Percentiles rank a stretch among this genome's conserved stretches.
phyloP scores from a whole-genome alignment of 2,888 invertebrate genomes.

The Tricholauxania praeusta region DNA sequence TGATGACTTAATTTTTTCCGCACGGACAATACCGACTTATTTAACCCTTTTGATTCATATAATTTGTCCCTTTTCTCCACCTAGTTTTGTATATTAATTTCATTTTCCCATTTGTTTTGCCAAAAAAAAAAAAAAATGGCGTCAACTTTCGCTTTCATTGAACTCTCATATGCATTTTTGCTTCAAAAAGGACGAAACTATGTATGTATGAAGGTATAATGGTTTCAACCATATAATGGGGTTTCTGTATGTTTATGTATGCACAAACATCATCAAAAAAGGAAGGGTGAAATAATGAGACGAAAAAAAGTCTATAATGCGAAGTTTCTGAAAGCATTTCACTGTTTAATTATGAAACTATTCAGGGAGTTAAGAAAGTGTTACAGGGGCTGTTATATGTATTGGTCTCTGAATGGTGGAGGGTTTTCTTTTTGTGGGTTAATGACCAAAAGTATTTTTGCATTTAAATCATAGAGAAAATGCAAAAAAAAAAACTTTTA shows the following conservation, averaged over 20 bases:
- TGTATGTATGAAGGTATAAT: slow-evolving; percentile 13
- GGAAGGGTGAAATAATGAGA: neutral
- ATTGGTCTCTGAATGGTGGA: too few species aligned
- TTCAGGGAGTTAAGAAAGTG: slow-evolving; percentile 5
- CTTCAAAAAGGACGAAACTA: neutral
- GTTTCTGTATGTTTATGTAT: neutral
- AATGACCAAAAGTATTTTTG: slow-evolving; percentile 20
- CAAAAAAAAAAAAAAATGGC: slow-evolving; percentile 20
- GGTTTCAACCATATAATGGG: neutral
- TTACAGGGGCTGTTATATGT: neutral
- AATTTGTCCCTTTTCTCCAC: neutral
- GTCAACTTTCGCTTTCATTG: slow-evolving; percentile 10
- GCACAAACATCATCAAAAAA: neutral
- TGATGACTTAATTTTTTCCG: slow-evolving; percentile 20
- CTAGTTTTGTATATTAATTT: neutral
- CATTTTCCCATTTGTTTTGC: neutral
- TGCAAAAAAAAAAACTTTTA: slow-evolving; percentile 22
- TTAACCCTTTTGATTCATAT: slow-evolving; percentile 21
- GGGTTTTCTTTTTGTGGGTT: neutral
- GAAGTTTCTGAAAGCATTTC: slow-evolving; percentile 33
- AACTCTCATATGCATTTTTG: slow-evolving; percentile 10
- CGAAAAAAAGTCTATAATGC: neutral
- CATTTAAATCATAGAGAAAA: slow-evolving; percentile 25
- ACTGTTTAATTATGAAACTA: slow-evolving; percentile 29
- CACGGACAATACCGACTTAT: slow-evolving; percentile 16